phyloP scores from a whole-genome alignment of 2,113 vertebrate species.

The Elachura formosa region DNA sequence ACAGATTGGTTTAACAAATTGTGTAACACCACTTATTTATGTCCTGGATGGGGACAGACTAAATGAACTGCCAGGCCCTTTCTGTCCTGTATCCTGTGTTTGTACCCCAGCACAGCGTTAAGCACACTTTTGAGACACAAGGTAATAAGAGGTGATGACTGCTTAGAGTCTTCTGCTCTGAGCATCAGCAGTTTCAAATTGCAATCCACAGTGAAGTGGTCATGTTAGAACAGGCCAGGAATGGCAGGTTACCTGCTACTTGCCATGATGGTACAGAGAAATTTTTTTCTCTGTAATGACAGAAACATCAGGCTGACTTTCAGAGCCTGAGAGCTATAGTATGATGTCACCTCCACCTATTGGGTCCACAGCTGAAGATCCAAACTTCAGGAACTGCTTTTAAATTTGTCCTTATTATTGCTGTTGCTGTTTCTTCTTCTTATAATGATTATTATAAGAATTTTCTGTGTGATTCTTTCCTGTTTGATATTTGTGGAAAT shows the following conservation, averaged over 20 bases:
- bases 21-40: background rate
- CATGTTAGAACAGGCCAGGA: background rate
- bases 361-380: background rate
- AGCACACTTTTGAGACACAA: background rate
- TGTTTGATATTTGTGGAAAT: background rate
- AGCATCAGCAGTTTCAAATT: background rate
- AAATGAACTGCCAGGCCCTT: background rate
- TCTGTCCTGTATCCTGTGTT: background rate
- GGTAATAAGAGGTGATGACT: background rate
- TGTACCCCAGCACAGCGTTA: background rate
- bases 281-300: too few relatives aligned
- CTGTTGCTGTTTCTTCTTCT: background rate
- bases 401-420: background rate
- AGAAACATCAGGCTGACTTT: background rate
- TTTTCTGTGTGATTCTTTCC: background rate
- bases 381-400: background rate
- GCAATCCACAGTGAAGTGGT: background rate
- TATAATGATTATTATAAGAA: accelerated
- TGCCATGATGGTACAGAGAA: background rate
- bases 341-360: background rate
- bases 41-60: background rate
- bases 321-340: background rate
- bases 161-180: background rate
- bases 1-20: background rate
- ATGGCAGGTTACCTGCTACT: background rate